These are phyloP conservation scores for Lithophane socia DNA, from an alignment of 2,888 invertebrate species.

Conservation along the genomic window DNA sequence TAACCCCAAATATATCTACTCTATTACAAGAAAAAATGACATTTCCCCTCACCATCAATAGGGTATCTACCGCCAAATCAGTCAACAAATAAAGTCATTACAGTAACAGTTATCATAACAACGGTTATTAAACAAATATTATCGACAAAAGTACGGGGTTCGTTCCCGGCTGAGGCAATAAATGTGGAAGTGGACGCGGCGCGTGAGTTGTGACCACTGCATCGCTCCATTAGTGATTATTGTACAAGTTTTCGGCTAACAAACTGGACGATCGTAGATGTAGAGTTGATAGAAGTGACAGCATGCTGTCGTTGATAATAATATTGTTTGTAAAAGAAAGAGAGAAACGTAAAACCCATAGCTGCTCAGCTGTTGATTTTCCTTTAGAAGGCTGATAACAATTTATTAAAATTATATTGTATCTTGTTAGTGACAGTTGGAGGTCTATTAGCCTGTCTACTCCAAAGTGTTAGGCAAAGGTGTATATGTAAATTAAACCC, in stretches of 20 bases:
- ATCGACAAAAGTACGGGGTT: conserved; percentile 71
- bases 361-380: background rate
- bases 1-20: too few species aligned
- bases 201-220: conserved; percentile 87
- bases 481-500: background rate
- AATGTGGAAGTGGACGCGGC: conserved; percentile 59
- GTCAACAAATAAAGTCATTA: conserved; percentile 27
- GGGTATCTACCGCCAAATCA: background rate
- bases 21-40: background rate
- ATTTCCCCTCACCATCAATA: background rate
- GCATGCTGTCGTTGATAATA: background rate
- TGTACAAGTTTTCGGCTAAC: conserved; percentile 85
- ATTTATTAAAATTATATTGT: too few species aligned
- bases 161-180: conserved; percentile 54
- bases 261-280: conserved; percentile 74
- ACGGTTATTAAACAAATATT: conserved; percentile 55
- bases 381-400: too few species aligned
- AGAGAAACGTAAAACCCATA: background rate
- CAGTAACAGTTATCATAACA: conserved; percentile 12
- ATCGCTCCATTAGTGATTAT: conserved; percentile 90
- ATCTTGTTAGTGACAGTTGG: too few species aligned
- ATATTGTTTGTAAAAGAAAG: background rate
- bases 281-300: conserved; percentile 71
- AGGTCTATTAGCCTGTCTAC: background rate
- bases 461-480: too few species aligned